Evolutionary conservation across 2,113 vertebrate genomes (phyloP), one percentile per base, ranked within the genome.

Genomic region (Nibea coibor): DNA sequence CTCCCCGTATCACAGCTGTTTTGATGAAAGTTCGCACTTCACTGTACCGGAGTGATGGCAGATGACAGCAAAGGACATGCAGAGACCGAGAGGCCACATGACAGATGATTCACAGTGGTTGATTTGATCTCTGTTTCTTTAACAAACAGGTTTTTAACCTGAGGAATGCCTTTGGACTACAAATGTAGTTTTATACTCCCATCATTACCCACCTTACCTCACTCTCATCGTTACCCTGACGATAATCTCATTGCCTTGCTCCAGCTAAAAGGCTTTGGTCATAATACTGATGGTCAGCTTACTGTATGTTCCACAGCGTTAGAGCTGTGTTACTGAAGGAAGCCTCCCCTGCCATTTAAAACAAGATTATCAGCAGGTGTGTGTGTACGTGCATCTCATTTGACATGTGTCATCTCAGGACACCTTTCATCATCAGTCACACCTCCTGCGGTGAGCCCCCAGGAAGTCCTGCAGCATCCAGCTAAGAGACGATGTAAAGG

Each of bases 391-490:
- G 54, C 51, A 76, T 77, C 59, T 81, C 54, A 72, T 80, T 47
- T 67, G 56, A 80, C 68, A 83, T n/a, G 47, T 75, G 72, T 88
- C 69, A 73, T 75, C 50, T 89, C 56, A 77, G 64, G 80, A 84
- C 73, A 83, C 64, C 77, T 84, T 90, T 88, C 48, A 85, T 90
- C 84, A 78, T 76, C 72, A 67, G 24, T 42, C 26, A 26, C 26
- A 10, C 47, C 65, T 66, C 90, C 87, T 57, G 65, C 19, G 35
- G 91, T 0, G 54, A 17, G 53, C 48, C 59, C 35, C 50, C 73
- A 63, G 80, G 88, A 87, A 57, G 72, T 81, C 81, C 45, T 72
- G 70, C 80, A 76, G 75, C 47, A 31, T 47, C 72, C 73, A 67
- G 75, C 53, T 51, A 48, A 54, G 82, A 66, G 69, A 43, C 10